Evolutionary conservation across 2,888 invertebrate species (phyloP).

Genomic region (Mesorhabditis belari): DNA sequence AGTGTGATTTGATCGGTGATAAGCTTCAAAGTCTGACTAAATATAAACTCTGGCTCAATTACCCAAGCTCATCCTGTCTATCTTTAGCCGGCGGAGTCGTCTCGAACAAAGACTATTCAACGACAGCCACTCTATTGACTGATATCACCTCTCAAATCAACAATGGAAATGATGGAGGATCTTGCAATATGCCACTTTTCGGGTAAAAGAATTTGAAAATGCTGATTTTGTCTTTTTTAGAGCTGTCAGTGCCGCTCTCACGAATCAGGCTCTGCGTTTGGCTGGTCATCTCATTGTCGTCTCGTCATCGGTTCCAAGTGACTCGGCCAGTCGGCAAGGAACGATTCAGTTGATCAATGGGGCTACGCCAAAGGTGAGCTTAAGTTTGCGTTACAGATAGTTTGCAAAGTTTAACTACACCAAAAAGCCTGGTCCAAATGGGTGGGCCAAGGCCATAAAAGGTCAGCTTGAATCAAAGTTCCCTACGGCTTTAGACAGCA

Average conservation of each 20-base stretch:
- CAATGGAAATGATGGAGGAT: conserved; percentile 12
- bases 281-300: not conserved
- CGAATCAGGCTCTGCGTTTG: not conserved
- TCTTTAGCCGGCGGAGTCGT: conserved; percentile 18
- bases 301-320: not conserved
- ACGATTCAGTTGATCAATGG: not conserved
- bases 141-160: conserved; percentile 10
- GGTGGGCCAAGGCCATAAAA: too few relatives aligned
- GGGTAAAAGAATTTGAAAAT: not conserved
- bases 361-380: not conserved
- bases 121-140: conserved; percentile 9
- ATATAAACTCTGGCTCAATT: not conserved
- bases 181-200: conserved; percentile 10
- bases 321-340: not conserved
- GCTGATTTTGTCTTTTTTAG: not conserved
- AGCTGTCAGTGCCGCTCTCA: not conserved
- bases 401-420: too few relatives aligned
- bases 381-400: too few relatives aligned
- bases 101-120: conserved; percentile 11
- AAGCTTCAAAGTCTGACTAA: too few relatives aligned
- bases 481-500: too few relatives aligned
- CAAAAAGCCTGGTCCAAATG: too few relatives aligned
- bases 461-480: too few relatives aligned
- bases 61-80: not conserved
- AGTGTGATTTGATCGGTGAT: not conserved